Evolutionary conservation across 2,113 vertebrate genomes (phyloP).

Genomic region (Ctenomys sociabilis): DNA sequence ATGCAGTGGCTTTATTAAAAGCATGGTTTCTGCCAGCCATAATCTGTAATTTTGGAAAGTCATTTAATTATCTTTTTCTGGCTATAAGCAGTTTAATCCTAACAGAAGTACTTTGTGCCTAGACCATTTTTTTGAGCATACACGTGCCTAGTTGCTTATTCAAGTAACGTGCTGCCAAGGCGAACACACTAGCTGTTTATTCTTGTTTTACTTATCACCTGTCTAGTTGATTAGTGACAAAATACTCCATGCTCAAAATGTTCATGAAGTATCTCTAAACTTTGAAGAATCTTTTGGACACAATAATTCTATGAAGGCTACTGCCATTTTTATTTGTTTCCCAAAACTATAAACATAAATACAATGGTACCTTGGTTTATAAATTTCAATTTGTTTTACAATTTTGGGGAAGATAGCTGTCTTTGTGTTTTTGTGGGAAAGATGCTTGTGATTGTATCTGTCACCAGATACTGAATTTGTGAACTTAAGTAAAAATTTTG

Average conservation of each 20-base stretch:
- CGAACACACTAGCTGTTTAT: neutral
- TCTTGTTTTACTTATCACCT: neutral
- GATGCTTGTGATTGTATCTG: neutral
- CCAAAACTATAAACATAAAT: constrained; percentile 6
- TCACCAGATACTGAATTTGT: neutral
- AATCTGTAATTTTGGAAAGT: constrained; percentile 16
- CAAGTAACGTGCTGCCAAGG: neutral
- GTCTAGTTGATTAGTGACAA: neutral
- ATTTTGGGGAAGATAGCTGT: neutral
- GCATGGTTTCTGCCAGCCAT: neutral
- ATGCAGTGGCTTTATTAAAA: neutral
- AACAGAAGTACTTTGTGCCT: constrained; percentile 34
- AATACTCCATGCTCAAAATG: constrained; percentile 22
- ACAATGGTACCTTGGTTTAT: neutral
- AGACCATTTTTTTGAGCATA: neutral
- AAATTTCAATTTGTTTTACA: neutral
- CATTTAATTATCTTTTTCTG: constrained; percentile 13
- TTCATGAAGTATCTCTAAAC: constrained; percentile 36
- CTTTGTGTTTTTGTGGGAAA: neutral
- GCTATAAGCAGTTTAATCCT: neutral
- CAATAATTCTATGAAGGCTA: neutral
- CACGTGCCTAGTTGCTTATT: neutral
- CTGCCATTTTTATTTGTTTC: constrained; percentile 33
- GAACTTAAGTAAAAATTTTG: neutral
- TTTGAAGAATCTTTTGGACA: constrained; percentile 16